Evolutionary conservation across 2,888 invertebrate species (phyloP).

Genomic region (Eupithecia exiguata): DNA sequence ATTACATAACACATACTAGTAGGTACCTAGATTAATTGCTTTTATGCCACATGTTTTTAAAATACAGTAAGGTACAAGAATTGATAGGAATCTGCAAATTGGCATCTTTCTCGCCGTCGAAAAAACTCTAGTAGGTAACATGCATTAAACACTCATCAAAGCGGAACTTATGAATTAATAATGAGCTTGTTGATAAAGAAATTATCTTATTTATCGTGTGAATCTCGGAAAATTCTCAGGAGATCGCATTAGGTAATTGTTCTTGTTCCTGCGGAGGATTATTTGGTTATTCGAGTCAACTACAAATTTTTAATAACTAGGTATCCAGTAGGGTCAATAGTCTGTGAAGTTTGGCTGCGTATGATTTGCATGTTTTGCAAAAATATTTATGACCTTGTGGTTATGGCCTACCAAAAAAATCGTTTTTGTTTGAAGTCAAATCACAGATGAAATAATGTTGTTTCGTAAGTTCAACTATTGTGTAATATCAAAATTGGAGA

Average conservation of each 20-base stretch:
- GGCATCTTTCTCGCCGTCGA: background rate
- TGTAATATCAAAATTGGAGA: constrained; percentile 2
- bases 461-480: no score
- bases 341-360: background rate
- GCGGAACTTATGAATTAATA: constrained; percentile 28
- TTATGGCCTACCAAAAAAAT: background rate
- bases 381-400: background rate
- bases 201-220: constrained; percentile 7
- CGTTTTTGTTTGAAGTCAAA: background rate
- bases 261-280: background rate
- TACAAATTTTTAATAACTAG: background rate
- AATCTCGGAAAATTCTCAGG: background rate
- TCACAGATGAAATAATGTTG: no score
- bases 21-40: background rate
- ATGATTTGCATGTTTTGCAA: background rate
- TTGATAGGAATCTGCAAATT: constrained; percentile 26
- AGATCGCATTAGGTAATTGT: background rate
- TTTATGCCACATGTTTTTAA: background rate
- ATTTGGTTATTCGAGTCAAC: background rate
- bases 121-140: background rate
- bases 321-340: background rate
- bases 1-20: background rate
- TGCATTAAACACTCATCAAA: constrained; percentile 7
- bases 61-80: background rate
- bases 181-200: constrained; percentile 12